Base-by-base conservation (phyloP, 2,113 vertebrate species). In the Gopherus evgoodei region DNA sequence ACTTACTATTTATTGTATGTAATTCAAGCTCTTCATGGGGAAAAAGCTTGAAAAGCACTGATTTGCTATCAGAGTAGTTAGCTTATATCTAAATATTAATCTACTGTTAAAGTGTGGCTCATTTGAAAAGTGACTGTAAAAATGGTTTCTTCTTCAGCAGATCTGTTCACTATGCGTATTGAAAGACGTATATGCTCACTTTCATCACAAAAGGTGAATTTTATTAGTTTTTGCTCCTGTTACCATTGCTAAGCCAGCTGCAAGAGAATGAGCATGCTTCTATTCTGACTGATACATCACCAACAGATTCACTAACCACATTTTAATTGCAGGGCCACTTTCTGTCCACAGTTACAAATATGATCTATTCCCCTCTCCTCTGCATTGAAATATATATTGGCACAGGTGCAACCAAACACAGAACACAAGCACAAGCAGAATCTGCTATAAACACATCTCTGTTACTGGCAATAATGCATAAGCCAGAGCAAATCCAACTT, bases 251-350 rank as follows among this genome's bases (percentile, higher is more conserved):
- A 2, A 86, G 94, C 76, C 72, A 69, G 62, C 29, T 5, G n/a
- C 22, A 13, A 78, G 91, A 1, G 3, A 84, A 93, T 83, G n/a
- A 91, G 57, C 86, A 93, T 88, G 83, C 38, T 27, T 2, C 5
- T 89, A 65, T 88, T 80, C 90, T 78, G 86, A 89, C 91, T 90
- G 92, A 93, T 35, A 91, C 1, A 4, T 85, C 93, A 95, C 84
- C 79, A 54, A 81, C 56, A 57, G 56, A 90, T 90, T 84, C 11
- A 50, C 90, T 91, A 2, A 8, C 91, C 88, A 84, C 84, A 90
- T 91, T 94, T 59, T 69, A 86, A 86, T 91, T 84, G 85, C 81
- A 59, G 78, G 90, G 91, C 91, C 92, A 47, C 91, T 57, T 93
- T 90, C 93, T 65, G 31, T 1, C n/a, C 76, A 7, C 6, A 11